Evolutionary conservation across 1,140 invertebrate genomes (phyloP), one percentile per base, ranked within the genome.

Genomic region (Propsilocerus akamusi): DNA sequence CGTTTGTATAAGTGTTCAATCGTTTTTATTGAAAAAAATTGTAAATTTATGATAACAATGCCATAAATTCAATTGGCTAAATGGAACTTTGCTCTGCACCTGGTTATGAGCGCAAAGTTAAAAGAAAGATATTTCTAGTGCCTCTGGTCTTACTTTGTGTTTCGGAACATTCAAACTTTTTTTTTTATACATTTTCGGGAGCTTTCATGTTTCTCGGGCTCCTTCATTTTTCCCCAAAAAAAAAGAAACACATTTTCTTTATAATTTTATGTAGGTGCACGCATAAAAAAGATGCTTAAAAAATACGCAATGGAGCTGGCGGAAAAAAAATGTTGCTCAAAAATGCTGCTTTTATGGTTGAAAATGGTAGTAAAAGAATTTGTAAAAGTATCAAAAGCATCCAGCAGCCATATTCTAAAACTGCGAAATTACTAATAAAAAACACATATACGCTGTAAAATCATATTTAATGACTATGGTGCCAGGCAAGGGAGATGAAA

Each of bases 221-320:
- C 20, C 6, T 14, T 41, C 14, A 20, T 20, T 17, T 41, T 41
- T 41, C 34, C 34, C 34, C 34, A 41, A 41, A n/a, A n/a, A n/a
- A n/a, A n/a, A n/a, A n/a, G n/a, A 41, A 41, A 41, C 34, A 41
- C 34, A 41, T 41, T 41, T 41, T 41, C 34, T 41, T 41, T 41
- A 41, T 41, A 41, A 41, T 41, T 41, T 41, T 41, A 41, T 41
- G 34, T 41, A 41, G 34, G 34, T 41, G 22, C 22, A 20, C 34
- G 8, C 34, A 41, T 41, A 41, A 41, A 41, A 41, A 41, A 41
- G 34, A 41, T 41, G 34, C 34, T 41, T 41, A n/a, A n/a, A 41
- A 41, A 41, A 41, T 41, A 41, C 34, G 34, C 34, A 41, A 41
- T n/a, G n/a, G n/a, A n/a, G n/a, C n/a, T n/a, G n/a, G n/a, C 34